These are phyloP conservation scores for Sycophaga agraensis DNA, from an alignment of 1,140 invertebrate species.

Conservation along the genomic window DNA sequence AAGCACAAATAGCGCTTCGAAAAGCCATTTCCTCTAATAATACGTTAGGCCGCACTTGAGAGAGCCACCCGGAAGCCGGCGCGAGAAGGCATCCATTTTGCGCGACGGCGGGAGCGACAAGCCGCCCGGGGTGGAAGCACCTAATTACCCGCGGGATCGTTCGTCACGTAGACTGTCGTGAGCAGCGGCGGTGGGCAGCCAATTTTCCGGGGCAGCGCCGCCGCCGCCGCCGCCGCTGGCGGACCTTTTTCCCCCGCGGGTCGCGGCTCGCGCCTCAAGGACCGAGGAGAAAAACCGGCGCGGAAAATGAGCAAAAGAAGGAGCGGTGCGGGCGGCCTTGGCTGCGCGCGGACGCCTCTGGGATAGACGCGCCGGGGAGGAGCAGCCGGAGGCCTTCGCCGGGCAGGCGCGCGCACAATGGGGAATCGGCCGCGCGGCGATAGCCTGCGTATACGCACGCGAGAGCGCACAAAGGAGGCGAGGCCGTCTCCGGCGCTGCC, in stretches of 20 bases:
- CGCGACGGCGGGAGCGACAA: no score
- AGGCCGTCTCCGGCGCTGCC: no score
- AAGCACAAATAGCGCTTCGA: no score
- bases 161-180: constrained; percentile 13
- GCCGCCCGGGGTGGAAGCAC: not conserved
- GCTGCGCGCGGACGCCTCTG: constrained; percentile 22
- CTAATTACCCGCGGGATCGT: constrained; percentile 16
- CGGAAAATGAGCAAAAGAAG: not conserved
- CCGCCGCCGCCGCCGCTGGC: not conserved
- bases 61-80: no score
- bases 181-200: not conserved
- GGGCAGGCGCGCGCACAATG: not conserved
- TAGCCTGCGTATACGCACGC: not conserved
- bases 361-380: constrained; percentile 20
- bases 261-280: not conserved
- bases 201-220: not conserved
- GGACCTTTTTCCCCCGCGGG: not conserved
- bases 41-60: no score
- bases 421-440: constrained; percentile 4
- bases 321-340: not conserved
- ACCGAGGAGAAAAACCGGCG: constrained; percentile 1
- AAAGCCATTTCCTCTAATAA: no score
- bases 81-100: no score
- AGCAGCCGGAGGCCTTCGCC: constrained; percentile 7
- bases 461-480: not conserved